A percentile compares a stretch with the other conserved stretches of the same genome.
These are phyloP conservation scores for Clitarchus hookeri DNA, from an alignment of 2,888 invertebrate genomes.

Conservation along the genomic window DNA sequence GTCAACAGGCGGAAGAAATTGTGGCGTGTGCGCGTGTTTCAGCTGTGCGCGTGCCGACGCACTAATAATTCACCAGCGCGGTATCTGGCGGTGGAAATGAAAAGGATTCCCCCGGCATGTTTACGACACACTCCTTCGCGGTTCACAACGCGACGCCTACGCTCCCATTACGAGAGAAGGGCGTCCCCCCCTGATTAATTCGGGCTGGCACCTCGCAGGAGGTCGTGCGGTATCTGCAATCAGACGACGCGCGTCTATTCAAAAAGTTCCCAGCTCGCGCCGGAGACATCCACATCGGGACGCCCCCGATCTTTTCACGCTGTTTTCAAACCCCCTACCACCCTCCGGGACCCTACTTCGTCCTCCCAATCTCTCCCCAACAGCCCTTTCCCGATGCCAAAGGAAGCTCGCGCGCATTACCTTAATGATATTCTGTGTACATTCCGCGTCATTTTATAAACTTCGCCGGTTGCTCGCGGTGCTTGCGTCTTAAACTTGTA, in stretches of 20 bases:
- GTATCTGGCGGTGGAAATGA: no score
- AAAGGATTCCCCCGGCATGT: no score
- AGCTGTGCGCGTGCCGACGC: no score
- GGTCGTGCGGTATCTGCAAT: conserved; percentile 10
- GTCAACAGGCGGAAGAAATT: no score
- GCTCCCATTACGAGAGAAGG: neutral
- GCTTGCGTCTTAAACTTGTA: neutral
- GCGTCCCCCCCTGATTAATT: neutral
- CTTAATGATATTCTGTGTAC: conserved; percentile 14
- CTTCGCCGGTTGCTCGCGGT: neutral
- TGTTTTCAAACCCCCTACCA: neutral
- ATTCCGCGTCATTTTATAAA: conserved; percentile 14
- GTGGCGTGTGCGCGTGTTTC: no score
- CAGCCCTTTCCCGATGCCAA: conserved; percentile 7
- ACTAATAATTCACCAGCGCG: no score
- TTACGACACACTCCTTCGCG: no score
- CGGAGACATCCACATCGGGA: neutral
- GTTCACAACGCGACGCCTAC: no score
- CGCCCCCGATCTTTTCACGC: neutral
- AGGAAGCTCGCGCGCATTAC: neutral
- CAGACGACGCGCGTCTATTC: neutral
- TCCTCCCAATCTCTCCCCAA: neutral
- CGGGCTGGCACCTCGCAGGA: neutral
- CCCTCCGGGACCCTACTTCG: no score
- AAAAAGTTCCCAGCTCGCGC: neutral